phyloP scores from a whole-genome alignment of 2,797 vertebrate genomes.

The Mormyrops attenuatus region DNA sequence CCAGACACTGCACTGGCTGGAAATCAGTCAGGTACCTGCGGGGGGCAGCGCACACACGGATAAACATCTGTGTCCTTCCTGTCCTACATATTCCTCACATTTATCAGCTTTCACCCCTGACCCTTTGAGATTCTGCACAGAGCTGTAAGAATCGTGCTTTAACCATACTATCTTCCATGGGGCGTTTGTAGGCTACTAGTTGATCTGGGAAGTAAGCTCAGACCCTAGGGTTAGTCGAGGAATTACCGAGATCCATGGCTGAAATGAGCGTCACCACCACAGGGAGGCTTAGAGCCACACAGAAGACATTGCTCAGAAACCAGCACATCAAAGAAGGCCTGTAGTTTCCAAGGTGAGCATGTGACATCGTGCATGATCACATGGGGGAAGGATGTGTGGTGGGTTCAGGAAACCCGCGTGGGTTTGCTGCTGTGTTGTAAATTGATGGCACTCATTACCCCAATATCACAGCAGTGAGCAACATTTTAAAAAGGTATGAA shows the following conservation, averaged over 20 bases:
- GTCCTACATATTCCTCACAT: neutral
- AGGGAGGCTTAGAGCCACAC: neutral
- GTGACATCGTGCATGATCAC: neutral
- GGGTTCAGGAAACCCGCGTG: neutral
- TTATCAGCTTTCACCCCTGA: neutral
- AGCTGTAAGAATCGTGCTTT: neutral
- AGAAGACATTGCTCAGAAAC: neutral
- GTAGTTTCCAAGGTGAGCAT: neutral
- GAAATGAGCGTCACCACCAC: neutral
- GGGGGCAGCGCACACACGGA: neutral
- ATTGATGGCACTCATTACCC: neutral
- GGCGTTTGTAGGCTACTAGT: neutral
- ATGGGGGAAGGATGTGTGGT: neutral
- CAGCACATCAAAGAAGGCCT: neutral
- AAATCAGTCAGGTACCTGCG: constrained; percentile 92
- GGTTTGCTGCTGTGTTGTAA: neutral
- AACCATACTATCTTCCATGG: neutral
- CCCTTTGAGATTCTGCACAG: neutral
- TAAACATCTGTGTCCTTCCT: neutral
- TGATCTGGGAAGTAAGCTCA: neutral
- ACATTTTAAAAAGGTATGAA: neutral
- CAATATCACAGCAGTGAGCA: neutral
- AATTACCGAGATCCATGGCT: neutral
- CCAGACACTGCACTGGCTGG: constrained; percentile 93
- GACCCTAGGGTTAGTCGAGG: neutral